Evolutionary conservation across 2,888 invertebrate genomes (phyloP).

Genomic region (Rapana venosa): DNA sequence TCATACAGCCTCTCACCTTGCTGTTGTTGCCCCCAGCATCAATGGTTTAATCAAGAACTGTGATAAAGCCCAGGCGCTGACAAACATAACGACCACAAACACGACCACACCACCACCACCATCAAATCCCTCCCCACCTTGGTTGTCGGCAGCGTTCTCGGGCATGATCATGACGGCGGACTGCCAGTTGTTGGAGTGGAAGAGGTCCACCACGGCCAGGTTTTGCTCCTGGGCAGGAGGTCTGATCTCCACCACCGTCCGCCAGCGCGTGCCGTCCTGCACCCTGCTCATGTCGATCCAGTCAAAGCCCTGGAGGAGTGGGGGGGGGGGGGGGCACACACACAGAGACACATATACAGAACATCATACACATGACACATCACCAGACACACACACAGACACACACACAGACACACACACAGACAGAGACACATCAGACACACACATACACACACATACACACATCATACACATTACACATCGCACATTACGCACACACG

Average conservation of each 20-base stretch:
- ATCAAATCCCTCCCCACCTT: slow-evolving; percentile 56
- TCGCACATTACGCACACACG: no score
- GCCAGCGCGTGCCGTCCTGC: slow-evolving; percentile 66
- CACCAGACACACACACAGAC: no score
- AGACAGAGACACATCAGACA: no score
- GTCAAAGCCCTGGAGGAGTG: slow-evolving; percentile 67
- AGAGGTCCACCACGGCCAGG: slow-evolving; percentile 68
- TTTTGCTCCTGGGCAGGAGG: slow-evolving; percentile 69
- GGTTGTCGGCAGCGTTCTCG: slow-evolving; percentile 64
- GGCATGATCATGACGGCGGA: slow-evolving; percentile 70
- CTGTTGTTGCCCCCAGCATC: not conserved
- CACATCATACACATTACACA: no score
- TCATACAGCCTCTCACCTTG: not conserved
- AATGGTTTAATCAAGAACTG: no score
- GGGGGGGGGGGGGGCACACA: no score
- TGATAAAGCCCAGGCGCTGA: no score
- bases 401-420: no score
- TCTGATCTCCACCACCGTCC: slow-evolving; percentile 66
- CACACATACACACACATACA: no score
- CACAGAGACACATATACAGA: no score
- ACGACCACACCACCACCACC: not conserved
- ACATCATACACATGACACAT: no score
- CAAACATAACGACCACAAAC: not conserved
- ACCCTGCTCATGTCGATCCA: slow-evolving; percentile 70
- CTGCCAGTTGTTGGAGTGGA: slow-evolving; percentile 59